Base-by-base conservation (phyloP, 2,888 invertebrate genomes). In the Thymelicus acteon region DNA sequence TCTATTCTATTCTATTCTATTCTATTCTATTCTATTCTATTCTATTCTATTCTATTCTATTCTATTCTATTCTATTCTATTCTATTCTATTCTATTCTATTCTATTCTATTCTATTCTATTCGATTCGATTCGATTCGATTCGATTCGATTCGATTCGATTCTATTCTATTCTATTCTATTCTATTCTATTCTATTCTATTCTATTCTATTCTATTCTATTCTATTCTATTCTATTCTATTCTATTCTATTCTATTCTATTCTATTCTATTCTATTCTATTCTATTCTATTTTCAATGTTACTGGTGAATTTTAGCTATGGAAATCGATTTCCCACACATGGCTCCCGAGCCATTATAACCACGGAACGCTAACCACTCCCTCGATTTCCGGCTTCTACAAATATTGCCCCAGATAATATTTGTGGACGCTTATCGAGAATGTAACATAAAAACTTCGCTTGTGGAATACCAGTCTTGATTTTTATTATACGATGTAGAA, bases 311-410 rank as follows among this genome's bases (percentile, higher is more conserved):
- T 19, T 2, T 3, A 31, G 3, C 31, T 31, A 31, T 31, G 31
- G 10, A 31, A 39, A 37, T 57, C 12, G 74, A 77, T 75, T 74
- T 72, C 66, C 71, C 65, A 67, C 64, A 67, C 65, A 48, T 71
- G 47, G 52, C 72, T 68, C 71, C 48, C 24, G 63, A 19, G 19
- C 69, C 47, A 10, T 12, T 57, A 68, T 68, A 47, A 52, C 52
- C 54, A 31, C 15, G 68, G 54, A 72, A 70, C 61, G 65, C 52
- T 62, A 72, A 78, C 79, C 81, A 79, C 82, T 76, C 84, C 85
- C 77, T 79, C 78, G 76, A 75, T 84, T 86, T 88, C 88, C 88
- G 86, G 82, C 77, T 80, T 75, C 75, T 74, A 77, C 80, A 84
- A 88, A 88, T 83, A 86, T 82, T 85, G 69, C 48, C 63, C 69